Conservation (phyloP, 2,888 invertebrate genomes). For the Xylocampa areola region DNA sequence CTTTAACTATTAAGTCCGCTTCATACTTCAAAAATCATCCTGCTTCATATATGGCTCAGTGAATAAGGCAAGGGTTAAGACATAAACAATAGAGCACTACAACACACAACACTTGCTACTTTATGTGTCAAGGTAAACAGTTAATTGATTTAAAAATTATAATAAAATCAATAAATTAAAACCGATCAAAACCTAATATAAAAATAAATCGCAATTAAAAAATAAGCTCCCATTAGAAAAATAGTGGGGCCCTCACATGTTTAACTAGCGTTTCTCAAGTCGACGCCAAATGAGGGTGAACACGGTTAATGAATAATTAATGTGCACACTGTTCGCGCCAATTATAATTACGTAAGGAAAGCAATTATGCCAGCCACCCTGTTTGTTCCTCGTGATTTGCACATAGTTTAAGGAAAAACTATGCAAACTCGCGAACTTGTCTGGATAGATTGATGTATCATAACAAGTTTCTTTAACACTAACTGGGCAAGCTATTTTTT, state of each 20-base stretch:
- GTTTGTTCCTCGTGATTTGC: conserved; percentile 58
- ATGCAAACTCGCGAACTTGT: conserved; percentile 51
- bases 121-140: too few relatives aligned
- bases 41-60: too few relatives aligned
- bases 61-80: too few relatives aligned
- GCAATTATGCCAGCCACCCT: conserved; percentile 72
- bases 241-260: conserved; percentile 75
- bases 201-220: conserved; percentile 68
- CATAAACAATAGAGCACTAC: too few relatives aligned
- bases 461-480: neutral
- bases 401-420: conserved; percentile 60
- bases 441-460: conserved; percentile 20
- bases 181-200: conserved; percentile 16
- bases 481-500: neutral
- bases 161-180: neutral
- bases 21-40: too few relatives aligned
- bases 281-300: conserved; percentile 80
- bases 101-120: too few relatives aligned
- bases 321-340: conserved; percentile 84
- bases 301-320: conserved; percentile 87
- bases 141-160: neutral
- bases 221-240: conserved; percentile 75
- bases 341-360: conserved; percentile 87
- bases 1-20: too few relatives aligned
- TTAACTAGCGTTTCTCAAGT: conserved; percentile 85